phyloP scores from a whole-genome alignment of 1,140 invertebrate genomes.

The Kradibia gibbosae region DNA sequence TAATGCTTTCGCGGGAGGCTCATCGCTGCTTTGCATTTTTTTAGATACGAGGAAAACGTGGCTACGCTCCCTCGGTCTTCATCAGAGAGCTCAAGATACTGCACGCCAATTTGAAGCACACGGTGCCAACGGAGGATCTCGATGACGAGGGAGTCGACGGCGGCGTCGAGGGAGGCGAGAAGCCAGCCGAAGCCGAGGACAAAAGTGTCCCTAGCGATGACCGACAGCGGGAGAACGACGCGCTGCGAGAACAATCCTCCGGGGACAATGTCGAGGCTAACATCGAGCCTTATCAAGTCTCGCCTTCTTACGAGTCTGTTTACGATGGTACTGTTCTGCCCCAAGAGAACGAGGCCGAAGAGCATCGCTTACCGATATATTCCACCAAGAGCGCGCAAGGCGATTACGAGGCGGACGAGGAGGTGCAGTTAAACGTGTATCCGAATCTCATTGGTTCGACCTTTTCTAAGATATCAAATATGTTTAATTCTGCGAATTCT shows the following conservation, averaged over 20 bases:
- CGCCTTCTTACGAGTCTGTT: constrained; percentile 38
- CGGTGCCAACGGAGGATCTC: constrained; percentile 70
- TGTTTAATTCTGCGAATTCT: not conserved
- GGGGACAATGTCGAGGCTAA: not conserved
- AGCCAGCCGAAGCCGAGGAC: not conserved
- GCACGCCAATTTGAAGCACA: constrained; percentile 60
- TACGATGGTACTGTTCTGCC: constrained; percentile 45
- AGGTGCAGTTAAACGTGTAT: constrained; percentile 33
- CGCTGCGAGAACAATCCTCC: constrained; percentile 24
- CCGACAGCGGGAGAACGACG: constrained; percentile 26
- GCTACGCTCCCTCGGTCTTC: constrained; percentile 79
- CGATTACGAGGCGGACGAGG: not conserved
- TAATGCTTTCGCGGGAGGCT: no score
- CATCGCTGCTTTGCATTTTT: no score
- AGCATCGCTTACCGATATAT: constrained; percentile 19
- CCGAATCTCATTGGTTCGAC: constrained; percentile 42
- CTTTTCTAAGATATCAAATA: constrained; percentile 28
- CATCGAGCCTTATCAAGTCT: constrained; percentile 26
- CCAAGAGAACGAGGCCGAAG: constrained; percentile 28
- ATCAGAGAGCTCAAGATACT: constrained; percentile 73
- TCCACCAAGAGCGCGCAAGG: constrained; percentile 21
- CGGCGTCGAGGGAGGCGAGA: constrained; percentile 29
- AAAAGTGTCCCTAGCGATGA: not conserved
- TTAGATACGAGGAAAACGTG: constrained; percentile 78
- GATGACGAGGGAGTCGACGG: not conserved